Evolutionary conservation across 2,113 vertebrate genomes (phyloP).

Genomic region (Ramphastos sulfuratus): DNA sequence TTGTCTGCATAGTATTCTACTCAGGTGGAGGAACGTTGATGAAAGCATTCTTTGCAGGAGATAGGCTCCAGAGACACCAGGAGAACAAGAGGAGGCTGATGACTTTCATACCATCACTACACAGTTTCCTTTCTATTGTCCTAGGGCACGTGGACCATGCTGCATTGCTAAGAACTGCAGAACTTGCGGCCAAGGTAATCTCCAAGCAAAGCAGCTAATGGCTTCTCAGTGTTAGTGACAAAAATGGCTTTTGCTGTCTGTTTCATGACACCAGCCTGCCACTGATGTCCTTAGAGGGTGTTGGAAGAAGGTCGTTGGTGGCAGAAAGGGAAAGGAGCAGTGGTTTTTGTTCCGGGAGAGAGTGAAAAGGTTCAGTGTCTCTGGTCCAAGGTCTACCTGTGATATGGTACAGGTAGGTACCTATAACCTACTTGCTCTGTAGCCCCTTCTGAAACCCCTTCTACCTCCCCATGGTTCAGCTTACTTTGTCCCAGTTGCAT

Average conservation of each 20-base stretch:
- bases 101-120: not conserved
- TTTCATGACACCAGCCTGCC: not conserved
- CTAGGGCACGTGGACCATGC: not conserved
- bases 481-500: not conserved
- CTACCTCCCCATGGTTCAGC: not conserved
- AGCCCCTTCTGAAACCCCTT: fast-evolving
- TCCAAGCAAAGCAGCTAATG: not conserved
- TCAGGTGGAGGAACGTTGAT: not conserved
- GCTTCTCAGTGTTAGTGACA: not conserved
- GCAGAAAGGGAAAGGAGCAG: not conserved
- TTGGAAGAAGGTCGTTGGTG: not conserved
- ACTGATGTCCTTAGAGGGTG: not conserved
- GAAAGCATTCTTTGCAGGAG: not conserved
- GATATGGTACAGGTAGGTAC: not conserved
- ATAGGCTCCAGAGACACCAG: not conserved
- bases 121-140: not conserved
- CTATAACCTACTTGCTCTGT: not conserved
- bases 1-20: not conserved
- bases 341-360: not conserved
- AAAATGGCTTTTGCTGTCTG: not conserved
- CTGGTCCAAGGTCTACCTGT: not conserved
- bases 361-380: not conserved
- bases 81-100: not conserved
- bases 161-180: not conserved
- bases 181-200: not conserved